These are phyloP conservation scores for Atta colombica DNA, from an alignment of 1,140 invertebrate genomes.

Conservation along the genomic window DNA sequence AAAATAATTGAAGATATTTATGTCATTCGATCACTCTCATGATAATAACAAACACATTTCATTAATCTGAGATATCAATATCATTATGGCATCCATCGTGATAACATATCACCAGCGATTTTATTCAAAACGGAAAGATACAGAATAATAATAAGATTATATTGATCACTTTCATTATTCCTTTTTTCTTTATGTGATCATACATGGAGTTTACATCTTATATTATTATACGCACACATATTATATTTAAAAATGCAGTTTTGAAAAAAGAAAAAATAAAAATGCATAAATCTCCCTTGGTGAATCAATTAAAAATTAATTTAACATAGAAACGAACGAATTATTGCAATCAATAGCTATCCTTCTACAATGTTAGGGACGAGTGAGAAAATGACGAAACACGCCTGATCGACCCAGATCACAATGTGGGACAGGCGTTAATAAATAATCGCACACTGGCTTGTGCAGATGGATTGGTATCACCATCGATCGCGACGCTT, in stretches of 20 bases:
- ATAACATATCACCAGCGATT: neutral
- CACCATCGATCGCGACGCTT: slow-evolving; percentile 78
- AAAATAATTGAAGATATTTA: neutral
- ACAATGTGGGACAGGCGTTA: slow-evolving; percentile 80
- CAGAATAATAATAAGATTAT: neutral
- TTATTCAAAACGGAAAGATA: neutral
- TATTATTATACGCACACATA: neutral
- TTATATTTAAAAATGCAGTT: neutral
- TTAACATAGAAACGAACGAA: neutral
- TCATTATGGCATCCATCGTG: neutral
- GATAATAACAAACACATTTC: neutral
- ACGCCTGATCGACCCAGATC: slow-evolving; percentile 73
- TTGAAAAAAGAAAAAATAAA: neutral
- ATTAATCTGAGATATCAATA: slow-evolving; percentile 9
- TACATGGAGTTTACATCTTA: neutral
- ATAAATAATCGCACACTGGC: slow-evolving; percentile 78
- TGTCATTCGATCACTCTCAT: neutral
- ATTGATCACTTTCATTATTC: neutral
- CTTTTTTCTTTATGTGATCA: neutral
- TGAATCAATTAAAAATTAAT: neutral
- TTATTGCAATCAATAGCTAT: neutral
- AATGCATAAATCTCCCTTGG: neutral
- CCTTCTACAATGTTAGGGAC: slow-evolving; percentile 21
- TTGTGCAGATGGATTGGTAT: slow-evolving; percentile 74
- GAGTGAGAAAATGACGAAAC: slow-evolving; percentile 62